phyloP scores from a whole-genome alignment of 2,888 invertebrate genomes.

The Amphimallon solstitiale region DNA sequence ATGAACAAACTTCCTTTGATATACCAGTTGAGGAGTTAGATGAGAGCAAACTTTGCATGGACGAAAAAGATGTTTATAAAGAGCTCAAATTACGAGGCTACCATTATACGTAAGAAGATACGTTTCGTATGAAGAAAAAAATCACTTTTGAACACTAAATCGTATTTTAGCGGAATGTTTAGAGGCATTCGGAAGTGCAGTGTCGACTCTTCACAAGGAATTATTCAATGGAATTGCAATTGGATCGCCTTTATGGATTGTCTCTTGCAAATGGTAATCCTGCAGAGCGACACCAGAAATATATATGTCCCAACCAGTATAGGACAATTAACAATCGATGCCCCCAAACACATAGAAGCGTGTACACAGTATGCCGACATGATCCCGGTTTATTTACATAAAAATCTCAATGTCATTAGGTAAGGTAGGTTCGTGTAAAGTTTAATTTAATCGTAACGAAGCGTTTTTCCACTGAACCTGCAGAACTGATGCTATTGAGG shows the following conservation, averaged over 20 bases:
- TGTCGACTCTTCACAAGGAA: constrained; percentile 61
- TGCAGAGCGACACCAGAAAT: constrained; percentile 73
- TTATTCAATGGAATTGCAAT: constrained; percentile 78
- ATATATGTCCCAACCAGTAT: constrained; percentile 73
- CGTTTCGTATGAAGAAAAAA: not conserved
- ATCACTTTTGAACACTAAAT: not conserved
- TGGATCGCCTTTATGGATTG: constrained; percentile 92
- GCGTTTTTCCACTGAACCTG: not conserved
- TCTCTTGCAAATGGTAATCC: constrained; percentile 83
- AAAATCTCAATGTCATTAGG: not conserved
- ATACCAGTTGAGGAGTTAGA: not conserved
- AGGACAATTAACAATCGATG: constrained; percentile 41
- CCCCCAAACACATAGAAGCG: constrained; percentile 39
- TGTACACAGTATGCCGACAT: constrained; percentile 9
- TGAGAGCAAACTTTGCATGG: constrained; percentile 11
- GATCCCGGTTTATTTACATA: not conserved
- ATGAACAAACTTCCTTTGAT: not conserved
- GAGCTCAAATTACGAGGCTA: constrained; percentile 76
- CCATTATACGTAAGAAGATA: constrained; percentile 53
- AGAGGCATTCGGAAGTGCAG: constrained; percentile 46
- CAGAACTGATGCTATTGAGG: constrained; percentile 78
- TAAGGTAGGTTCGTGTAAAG: not conserved
- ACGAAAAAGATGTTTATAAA: constrained; percentile 71
- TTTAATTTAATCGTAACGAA: not conserved
- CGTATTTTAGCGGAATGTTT: constrained; percentile 50